Conservation (phyloP, 2,113 vertebrate genomes). For the Grantiella picta region DNA sequence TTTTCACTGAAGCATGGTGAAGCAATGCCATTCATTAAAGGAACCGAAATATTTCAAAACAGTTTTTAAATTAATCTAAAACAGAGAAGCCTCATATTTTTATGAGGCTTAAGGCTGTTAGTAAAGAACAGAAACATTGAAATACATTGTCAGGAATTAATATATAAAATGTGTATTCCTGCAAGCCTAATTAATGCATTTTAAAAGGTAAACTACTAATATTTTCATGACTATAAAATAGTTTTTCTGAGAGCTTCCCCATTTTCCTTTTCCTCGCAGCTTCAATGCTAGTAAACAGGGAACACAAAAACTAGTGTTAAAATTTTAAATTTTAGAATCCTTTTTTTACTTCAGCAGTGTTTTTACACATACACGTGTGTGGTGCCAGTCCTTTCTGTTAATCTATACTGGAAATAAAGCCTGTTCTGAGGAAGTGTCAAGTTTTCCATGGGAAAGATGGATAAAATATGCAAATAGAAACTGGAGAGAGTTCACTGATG, state of each 20-base stretch:
- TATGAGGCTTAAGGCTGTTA: neutral
- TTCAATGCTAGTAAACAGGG: neutral
- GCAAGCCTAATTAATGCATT: neutral
- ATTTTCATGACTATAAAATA: neutral
- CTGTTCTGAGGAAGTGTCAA: neutral
- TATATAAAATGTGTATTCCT: neutral
- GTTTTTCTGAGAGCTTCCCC: neutral
- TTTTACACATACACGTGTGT: rapidly evolving
- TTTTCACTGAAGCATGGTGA: conserved; percentile 1
- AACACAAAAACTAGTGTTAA: neutral
- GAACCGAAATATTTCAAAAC: neutral
- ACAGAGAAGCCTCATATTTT: neutral
- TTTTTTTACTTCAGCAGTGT: neutral
- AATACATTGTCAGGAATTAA: neutral
- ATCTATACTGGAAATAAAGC: neutral
- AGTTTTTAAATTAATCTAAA: neutral
- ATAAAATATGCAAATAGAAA: neutral
- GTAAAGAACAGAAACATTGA: neutral
- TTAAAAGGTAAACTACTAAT: neutral
- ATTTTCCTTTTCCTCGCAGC: neutral
- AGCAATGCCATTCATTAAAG: conserved; percentile 24
- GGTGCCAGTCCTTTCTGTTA: neutral
- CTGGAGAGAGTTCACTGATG: neutral
- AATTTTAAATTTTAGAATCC: neutral
- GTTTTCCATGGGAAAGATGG: neutral